These are phyloP conservation scores for Tenthredo amoena DNA, from an alignment of 2,888 invertebrate species.

Conservation along the genomic window DNA sequence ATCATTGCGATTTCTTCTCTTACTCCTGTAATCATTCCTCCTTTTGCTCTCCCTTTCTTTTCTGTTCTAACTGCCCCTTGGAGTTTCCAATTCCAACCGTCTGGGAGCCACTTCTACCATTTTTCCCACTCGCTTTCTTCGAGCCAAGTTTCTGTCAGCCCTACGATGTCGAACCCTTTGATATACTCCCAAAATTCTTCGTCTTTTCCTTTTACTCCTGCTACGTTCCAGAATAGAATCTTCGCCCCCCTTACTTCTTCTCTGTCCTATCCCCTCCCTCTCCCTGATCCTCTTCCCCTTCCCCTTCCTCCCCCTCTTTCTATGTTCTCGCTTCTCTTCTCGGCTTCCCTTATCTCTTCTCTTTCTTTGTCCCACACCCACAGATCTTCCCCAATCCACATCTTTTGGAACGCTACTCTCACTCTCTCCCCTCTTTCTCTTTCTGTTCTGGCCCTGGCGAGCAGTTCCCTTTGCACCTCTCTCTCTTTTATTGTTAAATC, in stretches of 20 bases:
- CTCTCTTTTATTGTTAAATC: background rate
- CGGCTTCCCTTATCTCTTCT: too few relatives aligned
- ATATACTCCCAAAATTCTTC: slow-evolving; percentile 9
- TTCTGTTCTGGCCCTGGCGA: background rate
- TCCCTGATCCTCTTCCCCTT: too few relatives aligned
- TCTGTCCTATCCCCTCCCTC: too few relatives aligned
- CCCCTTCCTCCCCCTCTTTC: too few relatives aligned
- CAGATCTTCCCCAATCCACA: background rate
- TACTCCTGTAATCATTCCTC: background rate
- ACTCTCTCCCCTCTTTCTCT: background rate
- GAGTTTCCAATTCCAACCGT: background rate
- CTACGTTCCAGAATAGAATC: too few relatives aligned
- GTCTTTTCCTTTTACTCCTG: background rate
- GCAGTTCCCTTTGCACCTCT: background rate
- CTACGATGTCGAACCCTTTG: background rate
- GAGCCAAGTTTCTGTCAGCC: background rate
- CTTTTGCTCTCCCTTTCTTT: slow-evolving; percentile 40
- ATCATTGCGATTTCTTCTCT: background rate
- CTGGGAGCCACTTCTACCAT: background rate
- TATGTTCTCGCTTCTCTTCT: too few relatives aligned
- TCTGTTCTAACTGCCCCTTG: background rate
- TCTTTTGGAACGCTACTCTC: background rate
- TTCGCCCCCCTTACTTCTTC: too few relatives aligned
- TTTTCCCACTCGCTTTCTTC: background rate
- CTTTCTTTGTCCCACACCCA: background rate